Evolutionary conservation across 1,140 invertebrate genomes (phyloP).

Genomic region (Manduca sexta): DNA sequence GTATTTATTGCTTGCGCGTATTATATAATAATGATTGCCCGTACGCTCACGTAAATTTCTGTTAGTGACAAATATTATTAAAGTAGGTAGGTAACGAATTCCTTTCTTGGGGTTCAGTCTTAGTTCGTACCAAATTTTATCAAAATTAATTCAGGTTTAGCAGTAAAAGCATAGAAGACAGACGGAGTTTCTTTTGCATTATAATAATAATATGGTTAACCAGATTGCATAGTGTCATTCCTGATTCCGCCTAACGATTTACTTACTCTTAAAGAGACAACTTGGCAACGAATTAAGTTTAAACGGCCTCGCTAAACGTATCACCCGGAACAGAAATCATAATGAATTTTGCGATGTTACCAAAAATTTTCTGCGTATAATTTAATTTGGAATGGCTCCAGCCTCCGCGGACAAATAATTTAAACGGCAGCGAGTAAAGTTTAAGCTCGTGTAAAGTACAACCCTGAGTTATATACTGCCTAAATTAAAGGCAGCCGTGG

Average conservation of each 20-base stretch:
- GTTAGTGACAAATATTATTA: too few relatives aligned
- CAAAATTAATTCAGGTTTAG: too few relatives aligned
- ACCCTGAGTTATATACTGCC: constrained; percentile 2
- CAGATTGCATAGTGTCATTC: not conserved
- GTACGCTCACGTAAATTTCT: too few relatives aligned
- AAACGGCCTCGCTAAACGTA: constrained; percentile 24
- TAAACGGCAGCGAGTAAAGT: constrained; percentile 50
- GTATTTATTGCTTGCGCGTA: too few relatives aligned
- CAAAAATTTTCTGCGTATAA: constrained; percentile 53
- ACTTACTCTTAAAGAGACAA: constrained; percentile 10
- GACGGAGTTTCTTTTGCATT: too few relatives aligned
- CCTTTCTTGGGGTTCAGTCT: too few relatives aligned
- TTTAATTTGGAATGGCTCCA: constrained; percentile 64
- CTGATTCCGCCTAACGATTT: not conserved
- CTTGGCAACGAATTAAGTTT: constrained; percentile 20
- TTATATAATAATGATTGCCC: too few relatives aligned
- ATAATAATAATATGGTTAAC: too few relatives aligned
- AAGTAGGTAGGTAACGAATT: too few relatives aligned
- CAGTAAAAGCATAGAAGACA: too few relatives aligned
- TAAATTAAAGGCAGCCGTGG: too few relatives aligned
- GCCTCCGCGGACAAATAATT: constrained; percentile 57
- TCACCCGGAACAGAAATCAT: constrained; percentile 23
- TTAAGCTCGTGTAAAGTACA: constrained; percentile 67
- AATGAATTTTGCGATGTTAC: constrained; percentile 45
- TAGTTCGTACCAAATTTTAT: too few relatives aligned